These are phyloP conservation scores for Epinotia brunnichana DNA, from an alignment of 2,888 invertebrate species.

Conservation along the genomic window DNA sequence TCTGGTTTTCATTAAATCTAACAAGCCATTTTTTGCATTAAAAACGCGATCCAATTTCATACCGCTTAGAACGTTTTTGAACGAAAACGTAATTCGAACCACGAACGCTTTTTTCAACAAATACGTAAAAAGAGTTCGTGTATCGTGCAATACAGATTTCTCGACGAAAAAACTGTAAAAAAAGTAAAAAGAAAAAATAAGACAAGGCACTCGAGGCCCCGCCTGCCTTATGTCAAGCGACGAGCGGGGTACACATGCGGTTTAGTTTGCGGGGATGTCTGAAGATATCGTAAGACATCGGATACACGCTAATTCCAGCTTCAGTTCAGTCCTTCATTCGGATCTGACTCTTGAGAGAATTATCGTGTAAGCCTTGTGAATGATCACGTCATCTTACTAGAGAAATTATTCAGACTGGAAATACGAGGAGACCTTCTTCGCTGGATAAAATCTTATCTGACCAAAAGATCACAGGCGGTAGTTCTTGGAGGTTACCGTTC, in stretches of 20 bases:
- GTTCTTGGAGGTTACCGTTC: too few species aligned
- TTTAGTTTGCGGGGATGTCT: background rate
- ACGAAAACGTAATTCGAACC: conserved; percentile 42
- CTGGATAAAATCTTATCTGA: too few species aligned
- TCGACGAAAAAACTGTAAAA: conserved; percentile 61
- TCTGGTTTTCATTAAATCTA: conserved; percentile 42
- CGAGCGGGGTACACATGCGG: conserved; percentile 28
- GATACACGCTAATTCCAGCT: too few species aligned
- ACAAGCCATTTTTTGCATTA: conserved; percentile 34
- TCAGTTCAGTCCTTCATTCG: too few species aligned
- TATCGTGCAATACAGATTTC: conserved; percentile 78
- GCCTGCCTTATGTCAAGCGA: conserved; percentile 67
- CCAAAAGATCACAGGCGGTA: too few species aligned
- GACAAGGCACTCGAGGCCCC: conserved; percentile 57
- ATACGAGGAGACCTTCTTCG: too few species aligned
- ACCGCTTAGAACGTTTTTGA: conserved; percentile 34
- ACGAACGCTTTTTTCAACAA: conserved; percentile 53
- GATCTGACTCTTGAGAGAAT: too few species aligned
- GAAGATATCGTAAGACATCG: background rate
- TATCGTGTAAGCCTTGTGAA: too few species aligned
- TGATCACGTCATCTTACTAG: too few species aligned
- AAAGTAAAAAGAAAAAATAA: conserved; percentile 57
- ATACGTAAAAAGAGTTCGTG: conserved; percentile 63
- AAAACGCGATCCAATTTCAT: conserved; percentile 38
- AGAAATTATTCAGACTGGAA: too few species aligned